A percentile compares a stretch with the other conserved stretches of the same genome.
Evolutionary conservation across 2,113 vertebrate species (phyloP).

Genomic region (Aegithalos caudatus): DNA sequence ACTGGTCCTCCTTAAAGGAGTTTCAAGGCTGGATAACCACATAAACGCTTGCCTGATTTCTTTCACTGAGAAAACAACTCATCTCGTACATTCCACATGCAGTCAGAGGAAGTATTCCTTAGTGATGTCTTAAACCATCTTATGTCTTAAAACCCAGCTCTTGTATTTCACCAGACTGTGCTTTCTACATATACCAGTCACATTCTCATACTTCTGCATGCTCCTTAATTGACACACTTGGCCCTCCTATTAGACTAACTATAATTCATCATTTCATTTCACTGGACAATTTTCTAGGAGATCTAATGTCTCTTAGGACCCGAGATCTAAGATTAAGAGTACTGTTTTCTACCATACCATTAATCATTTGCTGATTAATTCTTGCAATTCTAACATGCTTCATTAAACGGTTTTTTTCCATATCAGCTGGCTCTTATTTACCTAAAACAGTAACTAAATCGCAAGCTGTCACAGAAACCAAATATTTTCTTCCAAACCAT

Average conservation of each 20-base stretch:
- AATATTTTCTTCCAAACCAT: accelerated
- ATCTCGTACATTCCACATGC: background rate
- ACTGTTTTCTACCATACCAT: background rate
- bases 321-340: background rate
- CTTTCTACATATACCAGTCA: accelerated
- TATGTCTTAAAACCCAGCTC: background rate
- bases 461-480: background rate
- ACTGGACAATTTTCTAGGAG: background rate
- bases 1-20: background rate
- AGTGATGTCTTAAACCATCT: background rate
- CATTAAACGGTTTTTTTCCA: background rate
- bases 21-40: background rate
- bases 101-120: background rate
- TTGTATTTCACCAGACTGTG: background rate
- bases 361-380: background rate
- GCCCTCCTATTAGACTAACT: background rate
- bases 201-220: too few relatives aligned
- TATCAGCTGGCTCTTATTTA: background rate
- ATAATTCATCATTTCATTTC: background rate
- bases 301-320: background rate
- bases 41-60: background rate
- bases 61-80: background rate
- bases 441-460: background rate
- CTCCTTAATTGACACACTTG: background rate
- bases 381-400: background rate